These are phyloP conservation scores for Chrysomela aeneicollis DNA, from an alignment of 2,888 invertebrate species.

Conservation along the genomic window DNA sequence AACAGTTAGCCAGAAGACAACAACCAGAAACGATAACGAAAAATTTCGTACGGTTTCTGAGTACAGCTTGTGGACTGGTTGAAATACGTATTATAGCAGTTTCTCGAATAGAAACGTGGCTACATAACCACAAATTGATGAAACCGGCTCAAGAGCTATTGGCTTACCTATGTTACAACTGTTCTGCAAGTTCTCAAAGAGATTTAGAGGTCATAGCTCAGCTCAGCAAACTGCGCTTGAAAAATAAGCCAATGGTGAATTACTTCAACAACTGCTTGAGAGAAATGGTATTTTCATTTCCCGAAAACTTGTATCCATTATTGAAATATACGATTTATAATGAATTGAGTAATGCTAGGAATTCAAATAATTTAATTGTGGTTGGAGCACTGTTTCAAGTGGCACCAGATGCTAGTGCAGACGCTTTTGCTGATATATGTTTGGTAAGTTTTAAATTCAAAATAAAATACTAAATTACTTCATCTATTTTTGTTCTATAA, in stretches of 20 bases:
- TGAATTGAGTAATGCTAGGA: slow-evolving; percentile 89
- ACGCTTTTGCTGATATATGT: slow-evolving; percentile 84
- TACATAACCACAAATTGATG: slow-evolving; percentile 94
- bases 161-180: slow-evolving; percentile 90
- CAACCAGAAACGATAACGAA: slow-evolving; percentile 88
- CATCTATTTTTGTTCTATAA: no score
- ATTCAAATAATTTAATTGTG: slow-evolving; percentile 95
- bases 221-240: slow-evolving; percentile 88
- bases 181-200: slow-evolving; percentile 71
- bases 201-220: slow-evolving; percentile 78
- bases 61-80: slow-evolving; percentile 84
- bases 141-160: slow-evolving; percentile 91
- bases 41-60: slow-evolving; percentile 85
- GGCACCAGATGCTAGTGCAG: slow-evolving; percentile 82
- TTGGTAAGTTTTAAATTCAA: slow-evolving; percentile 60
- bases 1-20: slow-evolving; percentile 85
- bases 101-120: slow-evolving; percentile 88
- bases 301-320: slow-evolving; percentile 83
- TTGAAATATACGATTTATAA: slow-evolving; percentile 94
- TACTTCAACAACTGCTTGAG: slow-evolving; percentile 88
- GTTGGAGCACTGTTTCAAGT: slow-evolving; percentile 88
- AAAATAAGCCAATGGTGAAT: slow-evolving; percentile 91
- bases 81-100: slow-evolving; percentile 85
- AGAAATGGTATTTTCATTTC: slow-evolving; percentile 86
- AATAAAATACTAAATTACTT: no score